Evolutionary conservation across 2,888 invertebrate genomes (phyloP), one percentile per base, ranked within the genome.

Genomic region (Operophtera brumata): DNA sequence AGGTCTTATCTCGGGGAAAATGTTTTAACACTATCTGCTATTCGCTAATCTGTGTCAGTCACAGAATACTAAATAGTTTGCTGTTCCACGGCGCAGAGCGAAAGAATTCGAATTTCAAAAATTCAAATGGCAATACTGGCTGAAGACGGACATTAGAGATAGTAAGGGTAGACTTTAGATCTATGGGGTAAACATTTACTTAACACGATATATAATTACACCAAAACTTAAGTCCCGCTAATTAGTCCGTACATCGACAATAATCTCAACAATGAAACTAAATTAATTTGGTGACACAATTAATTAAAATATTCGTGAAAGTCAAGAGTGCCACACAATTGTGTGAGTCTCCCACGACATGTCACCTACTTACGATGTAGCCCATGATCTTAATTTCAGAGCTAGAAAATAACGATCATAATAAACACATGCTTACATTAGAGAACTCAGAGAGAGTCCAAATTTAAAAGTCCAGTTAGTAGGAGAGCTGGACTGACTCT

Each of bases 251-350:
- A 36, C 12, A 36, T 28, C 11, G 13, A 20, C 30, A 32, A 20
- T 14, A 32, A 44, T 9, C 43, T 20, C 78, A 79, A 78, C 78
- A 82, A 79, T 81, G 81, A 84, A 80, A 73, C 75, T 75, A 80
- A 80, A 80, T 84, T 80, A 84, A 84, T 85, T 85, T 86, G 77
- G 80, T 81, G 83, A 82, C 85, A 83, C 67, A 77, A 69, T 78
- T 80, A 81, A 82, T 85, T 85, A 84, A 85, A 78, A 79, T 78
- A 84, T 84, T 84, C 84, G 86, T 86, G 88, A 88, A 87, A 87
- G 88, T 82, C 62, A 59, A 57, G 57, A 60, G 59, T 54, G 37
- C 36, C 37, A 61, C 47, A 87, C 88, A 87, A 87, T 87, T 57
- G 72, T 81, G 79, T 56, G 82, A 80, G 50, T 20, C 55, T 88